phyloP scores from a whole-genome alignment of 2,888 invertebrate genomes.

The Epistrophella euchroma region DNA sequence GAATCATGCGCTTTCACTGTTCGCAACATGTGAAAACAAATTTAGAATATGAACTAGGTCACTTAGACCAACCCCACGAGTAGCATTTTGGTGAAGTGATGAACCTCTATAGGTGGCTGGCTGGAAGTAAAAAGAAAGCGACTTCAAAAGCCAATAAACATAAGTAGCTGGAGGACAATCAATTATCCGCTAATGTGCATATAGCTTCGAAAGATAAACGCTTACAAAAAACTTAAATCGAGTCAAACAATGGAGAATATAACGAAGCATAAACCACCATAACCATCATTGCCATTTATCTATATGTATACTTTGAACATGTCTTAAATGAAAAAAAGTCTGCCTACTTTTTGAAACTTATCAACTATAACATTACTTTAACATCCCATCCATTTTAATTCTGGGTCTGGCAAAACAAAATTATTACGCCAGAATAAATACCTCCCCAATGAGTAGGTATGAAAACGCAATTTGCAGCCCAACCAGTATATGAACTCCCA shows the following conservation, averaged over 20 bases:
- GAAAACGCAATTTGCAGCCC: slow-evolving; percentile 39
- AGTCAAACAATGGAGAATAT: background rate
- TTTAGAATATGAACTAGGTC: too few relatives aligned
- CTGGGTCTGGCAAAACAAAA: background rate
- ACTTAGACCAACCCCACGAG: too few relatives aligned
- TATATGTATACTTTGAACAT: too few relatives aligned
- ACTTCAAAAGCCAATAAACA: background rate
- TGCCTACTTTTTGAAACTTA: slow-evolving; percentile 11
- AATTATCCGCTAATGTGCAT: background rate
- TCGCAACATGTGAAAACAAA: too few relatives aligned
- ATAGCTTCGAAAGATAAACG: background rate
- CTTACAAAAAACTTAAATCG: background rate
- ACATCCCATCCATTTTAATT: slow-evolving; percentile 8
- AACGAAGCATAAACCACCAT: background rate
- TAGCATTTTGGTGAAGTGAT: too few relatives aligned
- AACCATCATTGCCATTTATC: too few relatives aligned
- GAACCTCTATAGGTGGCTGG: too few relatives aligned
- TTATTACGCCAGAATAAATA: background rate
- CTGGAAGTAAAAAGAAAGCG: too few relatives aligned
- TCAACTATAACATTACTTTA: slow-evolving; percentile 3
- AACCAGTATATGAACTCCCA: background rate
- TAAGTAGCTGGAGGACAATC: background rate
- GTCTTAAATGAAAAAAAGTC: background rate
- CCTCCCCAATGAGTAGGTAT: slow-evolving; percentile 11
- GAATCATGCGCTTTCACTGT: too few relatives aligned